These are phyloP conservation scores for Scomberomorus guttatus DNA, from an alignment of 2,797 vertebrate species.

Conservation along the genomic window DNA sequence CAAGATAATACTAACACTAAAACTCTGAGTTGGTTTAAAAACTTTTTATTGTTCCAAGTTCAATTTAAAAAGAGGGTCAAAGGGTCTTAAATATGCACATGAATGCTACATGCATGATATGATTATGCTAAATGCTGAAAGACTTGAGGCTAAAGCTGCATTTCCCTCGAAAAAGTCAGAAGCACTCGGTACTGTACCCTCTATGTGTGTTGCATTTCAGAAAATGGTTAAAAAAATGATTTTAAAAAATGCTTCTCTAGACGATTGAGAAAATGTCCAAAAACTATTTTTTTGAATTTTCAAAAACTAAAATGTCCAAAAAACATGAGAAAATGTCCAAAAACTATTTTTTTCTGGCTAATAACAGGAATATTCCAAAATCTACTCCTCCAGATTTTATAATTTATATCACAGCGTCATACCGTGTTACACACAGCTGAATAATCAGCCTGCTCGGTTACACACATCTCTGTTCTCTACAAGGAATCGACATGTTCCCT, in stretches of 20 bases:
- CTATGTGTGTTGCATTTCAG: background rate
- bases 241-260: background rate
- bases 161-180: background rate
- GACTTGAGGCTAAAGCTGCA: background rate
- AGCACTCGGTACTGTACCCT: too few species aligned
- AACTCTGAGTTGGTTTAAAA: too few species aligned
- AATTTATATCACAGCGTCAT: constrained; percentile 8
- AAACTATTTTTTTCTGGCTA: too few species aligned
- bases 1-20: background rate
- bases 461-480: constrained; percentile 22
- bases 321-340: too few species aligned
- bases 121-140: too few species aligned
- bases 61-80: too few species aligned
- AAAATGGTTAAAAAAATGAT: background rate
- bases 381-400: constrained; percentile 9
- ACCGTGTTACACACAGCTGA: constrained; percentile 45
- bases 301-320: too few species aligned
- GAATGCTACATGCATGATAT: background rate
- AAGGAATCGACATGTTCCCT: constrained; percentile 19
- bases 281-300: too few species aligned
- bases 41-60: too few species aligned
- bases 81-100: background rate
- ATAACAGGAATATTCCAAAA: background rate
- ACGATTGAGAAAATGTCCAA: too few species aligned
- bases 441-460: constrained; percentile 17